Conservation (phyloP, 2,888 invertebrate genomes). For the Chaitophorus viminalis region DNA sequence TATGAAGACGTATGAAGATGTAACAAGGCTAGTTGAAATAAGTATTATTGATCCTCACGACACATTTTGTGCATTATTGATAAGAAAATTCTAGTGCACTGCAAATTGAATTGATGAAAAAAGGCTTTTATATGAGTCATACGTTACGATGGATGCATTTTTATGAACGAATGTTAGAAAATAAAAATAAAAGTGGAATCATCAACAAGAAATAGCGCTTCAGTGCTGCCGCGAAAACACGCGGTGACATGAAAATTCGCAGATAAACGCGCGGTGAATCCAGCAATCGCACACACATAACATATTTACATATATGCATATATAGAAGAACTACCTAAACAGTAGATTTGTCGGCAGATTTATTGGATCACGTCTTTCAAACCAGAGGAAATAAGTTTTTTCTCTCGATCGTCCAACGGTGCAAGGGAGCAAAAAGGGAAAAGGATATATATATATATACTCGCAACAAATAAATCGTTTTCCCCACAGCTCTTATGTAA, state of each 20-base stretch:
- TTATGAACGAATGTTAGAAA: not conserved
- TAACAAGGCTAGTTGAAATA: too few relatives aligned
- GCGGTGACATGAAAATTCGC: conserved; percentile 39
- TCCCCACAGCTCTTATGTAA: not conserved
- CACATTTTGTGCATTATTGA: too few relatives aligned
- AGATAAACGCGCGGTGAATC: conserved; percentile 33
- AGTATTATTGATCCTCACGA: too few relatives aligned
- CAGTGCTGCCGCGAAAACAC: conserved; percentile 14
- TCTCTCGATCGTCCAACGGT: not conserved
- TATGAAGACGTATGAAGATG: too few relatives aligned
- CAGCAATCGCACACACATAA: not conserved
- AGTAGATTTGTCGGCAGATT: conserved; percentile 59
- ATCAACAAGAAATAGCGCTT: conserved; percentile 19
- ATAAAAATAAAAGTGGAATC: not conserved
- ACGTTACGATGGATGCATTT: not conserved
- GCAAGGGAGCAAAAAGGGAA: not conserved
- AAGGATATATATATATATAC: not conserved
- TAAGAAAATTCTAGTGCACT: too few relatives aligned
- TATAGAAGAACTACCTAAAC: conserved; percentile 36
- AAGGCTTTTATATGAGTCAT: too few relatives aligned
- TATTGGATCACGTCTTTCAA: conserved; percentile 52
- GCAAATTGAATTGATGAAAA: too few relatives aligned
- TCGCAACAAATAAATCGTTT: conserved; percentile 57
- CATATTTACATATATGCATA: too few relatives aligned
- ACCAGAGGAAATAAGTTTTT: conserved; percentile 55